Base-by-base conservation (phyloP, 1,140 invertebrate genomes). In the Drosophila carrolli region DNA sequence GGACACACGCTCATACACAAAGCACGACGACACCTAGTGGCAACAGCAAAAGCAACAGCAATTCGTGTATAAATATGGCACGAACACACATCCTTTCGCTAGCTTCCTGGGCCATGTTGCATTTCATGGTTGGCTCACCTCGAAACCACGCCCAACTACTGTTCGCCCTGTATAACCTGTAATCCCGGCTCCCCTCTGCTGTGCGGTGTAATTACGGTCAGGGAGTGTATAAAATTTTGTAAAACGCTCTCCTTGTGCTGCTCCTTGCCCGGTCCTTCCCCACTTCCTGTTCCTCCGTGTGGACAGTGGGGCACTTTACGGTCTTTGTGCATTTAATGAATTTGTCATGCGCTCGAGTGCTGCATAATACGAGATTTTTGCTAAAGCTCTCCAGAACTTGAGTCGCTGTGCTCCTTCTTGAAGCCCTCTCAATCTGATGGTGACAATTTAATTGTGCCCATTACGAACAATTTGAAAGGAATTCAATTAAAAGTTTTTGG, bases 401-500 rank as follows among this genome's bases (percentile, higher is more conserved):
- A 47, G 65, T 55, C 8, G 32, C 41, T 56, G 16, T 19, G 35
- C 32, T 55, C 19, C 32, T 54, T 37, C 63, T 48, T 48, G n/a
- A 48, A 38, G 53, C n/a, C 32, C n/a, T 50, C 46, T 51, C 44
- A 60, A 63, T 57, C 72, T 67, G 72, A 80, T 62, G 67, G 76
- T 78, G 77, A 88, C 84, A 89, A 89, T 89, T 89, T 71, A 80
- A 89, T 88, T 88, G 73, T 81, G 68, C 76, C 76, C 76, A 88
- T 88, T 88, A 84, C 72, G 43, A 77, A 59, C 60, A 80, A 74
- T 89, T 84, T 84, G 63, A 85, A 89, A 65, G 72, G 74, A 89
- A 89, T 89, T 89, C 84, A 89, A 89, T 89, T 89, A 89, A 89
- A 89, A 89, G 65, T 50, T 89, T 83, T 78, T 47, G 60, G 75